Conservation (phyloP, 2,888 invertebrate genomes). For the Brachypalpus laphriformis region DNA sequence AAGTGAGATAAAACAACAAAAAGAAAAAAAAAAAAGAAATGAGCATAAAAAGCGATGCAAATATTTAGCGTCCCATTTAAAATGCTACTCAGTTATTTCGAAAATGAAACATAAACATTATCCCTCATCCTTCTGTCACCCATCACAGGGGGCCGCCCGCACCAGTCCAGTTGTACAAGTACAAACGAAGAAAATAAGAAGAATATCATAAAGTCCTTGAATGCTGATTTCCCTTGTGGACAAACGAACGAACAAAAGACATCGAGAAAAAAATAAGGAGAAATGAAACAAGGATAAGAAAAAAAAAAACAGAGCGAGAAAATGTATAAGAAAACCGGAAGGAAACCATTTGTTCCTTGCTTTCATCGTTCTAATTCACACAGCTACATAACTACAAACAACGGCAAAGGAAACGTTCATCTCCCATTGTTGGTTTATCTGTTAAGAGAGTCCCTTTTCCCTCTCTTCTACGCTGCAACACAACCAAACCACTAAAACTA, state of each 20-base stretch:
- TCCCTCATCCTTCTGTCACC: neutral
- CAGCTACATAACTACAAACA: slow-evolving; percentile 28
- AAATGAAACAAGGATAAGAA: slow-evolving; percentile 3
- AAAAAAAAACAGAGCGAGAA: neutral
- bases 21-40: neutral
- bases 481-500: slow-evolving; percentile 45
- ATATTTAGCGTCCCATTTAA: slow-evolving; percentile 47
- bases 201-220: slow-evolving; percentile 45
- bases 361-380: slow-evolving; percentile 57
- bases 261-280: slow-evolving; percentile 1
- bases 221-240: slow-evolving; percentile 54
- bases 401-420: slow-evolving; percentile 1
- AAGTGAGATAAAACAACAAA: slow-evolving; percentile 1
- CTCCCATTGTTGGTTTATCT: slow-evolving; percentile 23
- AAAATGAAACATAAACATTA: slow-evolving; percentile 51
- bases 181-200: slow-evolving; percentile 10
- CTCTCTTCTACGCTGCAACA: slow-evolving; percentile 1
- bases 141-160: neutral
- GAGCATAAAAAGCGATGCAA: slow-evolving; percentile 1
- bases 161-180: neutral
- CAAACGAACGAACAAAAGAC: slow-evolving; percentile 29
- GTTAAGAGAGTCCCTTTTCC: neutral
- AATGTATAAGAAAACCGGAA: slow-evolving; percentile 36
- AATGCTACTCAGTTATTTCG: slow-evolving; percentile 36
- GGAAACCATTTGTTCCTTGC: slow-evolving; percentile 55